Conservation (phyloP, 2,888 invertebrate genomes). For the Pristionchus exspectatus region DNA sequence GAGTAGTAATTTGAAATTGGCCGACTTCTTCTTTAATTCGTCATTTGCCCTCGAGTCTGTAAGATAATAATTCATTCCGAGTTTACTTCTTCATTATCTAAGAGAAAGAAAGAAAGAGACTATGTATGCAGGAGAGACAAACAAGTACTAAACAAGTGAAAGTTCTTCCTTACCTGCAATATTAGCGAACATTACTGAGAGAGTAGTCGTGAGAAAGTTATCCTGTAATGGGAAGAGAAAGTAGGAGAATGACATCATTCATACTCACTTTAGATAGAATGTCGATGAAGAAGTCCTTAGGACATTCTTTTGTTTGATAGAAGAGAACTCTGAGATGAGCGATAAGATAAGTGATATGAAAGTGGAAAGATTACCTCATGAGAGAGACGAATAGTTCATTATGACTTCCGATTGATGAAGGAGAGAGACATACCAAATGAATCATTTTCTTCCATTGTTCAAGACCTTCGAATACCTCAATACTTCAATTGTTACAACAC, state of each 20-base stretch:
- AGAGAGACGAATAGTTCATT: slow-evolving; percentile 79
- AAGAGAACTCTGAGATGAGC: slow-evolving; percentile 81
- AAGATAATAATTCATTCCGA: slow-evolving; percentile 41
- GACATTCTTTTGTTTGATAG: slow-evolving; percentile 87
- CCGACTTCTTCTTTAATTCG: slow-evolving; percentile 83
- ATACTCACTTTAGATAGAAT: slow-evolving; percentile 84
- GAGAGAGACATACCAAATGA: slow-evolving; percentile 73
- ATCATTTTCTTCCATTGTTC: slow-evolving; percentile 94
- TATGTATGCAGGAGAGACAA: background rate
- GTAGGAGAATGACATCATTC: background rate
- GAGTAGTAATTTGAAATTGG: slow-evolving; percentile 86
- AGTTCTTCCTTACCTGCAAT: slow-evolving; percentile 64
- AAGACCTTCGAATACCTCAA: slow-evolving; percentile 89
- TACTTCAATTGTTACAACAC: background rate
- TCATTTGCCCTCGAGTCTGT: slow-evolving; percentile 64
- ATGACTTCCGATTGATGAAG: slow-evolving; percentile 60
- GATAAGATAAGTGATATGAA: background rate
- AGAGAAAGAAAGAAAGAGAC: background rate
- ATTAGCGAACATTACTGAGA: slow-evolving; percentile 89
- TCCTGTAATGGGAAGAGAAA: slow-evolving; percentile 81
- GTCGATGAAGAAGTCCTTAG: slow-evolving; percentile 90
- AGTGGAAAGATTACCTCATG: slow-evolving; percentile 54
- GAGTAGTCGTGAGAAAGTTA: slow-evolving; percentile 91
- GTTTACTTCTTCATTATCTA: background rate
- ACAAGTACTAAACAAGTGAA: slow-evolving; percentile 28